Conservation (phyloP, 2,888 invertebrate species). For the Unio delphinus region DNA sequence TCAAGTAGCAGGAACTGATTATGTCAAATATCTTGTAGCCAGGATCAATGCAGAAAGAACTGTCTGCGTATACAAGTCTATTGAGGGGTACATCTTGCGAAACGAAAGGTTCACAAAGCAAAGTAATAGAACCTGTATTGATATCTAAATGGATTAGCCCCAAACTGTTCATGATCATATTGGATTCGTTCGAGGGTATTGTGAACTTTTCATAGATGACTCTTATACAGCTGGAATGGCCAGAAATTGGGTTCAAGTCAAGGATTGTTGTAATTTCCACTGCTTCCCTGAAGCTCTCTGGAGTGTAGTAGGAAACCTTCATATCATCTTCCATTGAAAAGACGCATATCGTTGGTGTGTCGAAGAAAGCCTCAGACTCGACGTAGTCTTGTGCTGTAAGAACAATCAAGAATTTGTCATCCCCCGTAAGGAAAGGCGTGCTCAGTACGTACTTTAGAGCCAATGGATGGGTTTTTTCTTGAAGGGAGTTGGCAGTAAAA, state of each 20-base stretch:
- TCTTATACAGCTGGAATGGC: conserved; percentile 42
- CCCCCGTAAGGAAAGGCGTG: conserved; percentile 61
- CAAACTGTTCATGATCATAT: conserved; percentile 21
- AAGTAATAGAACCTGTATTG: conserved; percentile 54
- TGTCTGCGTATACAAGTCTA: conserved; percentile 58
- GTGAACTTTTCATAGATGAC: conserved; percentile 56
- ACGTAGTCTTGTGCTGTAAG: conserved; percentile 62
- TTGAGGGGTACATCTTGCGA: conserved; percentile 41
- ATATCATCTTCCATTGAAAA: conserved; percentile 53
- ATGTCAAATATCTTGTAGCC: conserved; percentile 61
- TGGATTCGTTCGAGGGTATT: conserved; percentile 15
- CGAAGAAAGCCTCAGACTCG: conserved; percentile 43
- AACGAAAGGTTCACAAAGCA: conserved; percentile 61
- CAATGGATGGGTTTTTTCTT: conserved; percentile 46
- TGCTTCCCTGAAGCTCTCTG: conserved; percentile 56
- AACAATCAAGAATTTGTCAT: conserved; percentile 63
- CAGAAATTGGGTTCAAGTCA: conserved; percentile 49
- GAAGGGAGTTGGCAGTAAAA: conserved; percentile 42
- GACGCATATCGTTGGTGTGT: conserved; percentile 61
- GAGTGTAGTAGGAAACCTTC: conserved; percentile 55
- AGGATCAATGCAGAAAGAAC: conserved; percentile 61
- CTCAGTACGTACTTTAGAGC: conserved; percentile 51
- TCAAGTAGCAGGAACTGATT: conserved; percentile 41
- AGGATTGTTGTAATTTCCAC: conserved; percentile 60
- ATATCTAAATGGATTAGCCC: conserved; percentile 62